Percentiles rank a stretch among this genome's conserved stretches.
phyloP scores from a whole-genome alignment of 2,797 vertebrate genomes.

The Paramormyrops hopkinsi region DNA sequence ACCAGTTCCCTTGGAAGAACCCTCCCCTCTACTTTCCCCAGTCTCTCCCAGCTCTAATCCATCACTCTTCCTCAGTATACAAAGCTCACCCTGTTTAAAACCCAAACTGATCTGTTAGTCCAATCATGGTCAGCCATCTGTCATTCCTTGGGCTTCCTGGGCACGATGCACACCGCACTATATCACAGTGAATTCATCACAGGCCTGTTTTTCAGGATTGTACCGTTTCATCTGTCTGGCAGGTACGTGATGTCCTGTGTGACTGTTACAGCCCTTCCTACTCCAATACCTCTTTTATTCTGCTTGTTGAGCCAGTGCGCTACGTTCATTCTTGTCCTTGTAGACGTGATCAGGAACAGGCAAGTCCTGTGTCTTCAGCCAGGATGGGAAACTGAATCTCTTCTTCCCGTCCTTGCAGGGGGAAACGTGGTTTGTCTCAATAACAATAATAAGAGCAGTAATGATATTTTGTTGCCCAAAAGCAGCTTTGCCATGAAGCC shows the following conservation, averaged over 20 bases:
- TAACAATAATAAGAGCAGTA: background rate
- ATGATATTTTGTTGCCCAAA: background rate
- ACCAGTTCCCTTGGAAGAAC: background rate
- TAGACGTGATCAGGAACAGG: background rate
- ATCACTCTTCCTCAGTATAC: background rate
- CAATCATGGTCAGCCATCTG: background rate
- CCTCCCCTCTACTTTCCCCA: background rate
- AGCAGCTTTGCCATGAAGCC: background rate
- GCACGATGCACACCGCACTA: background rate
- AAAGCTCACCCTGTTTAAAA: background rate
- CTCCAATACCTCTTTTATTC: background rate
- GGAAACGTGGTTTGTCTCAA: background rate
- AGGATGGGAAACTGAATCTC: background rate
- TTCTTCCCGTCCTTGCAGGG: background rate
- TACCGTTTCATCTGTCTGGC: background rate
- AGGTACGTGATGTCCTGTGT: background rate
- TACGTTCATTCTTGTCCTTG: background rate
- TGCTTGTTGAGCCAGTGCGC: background rate
- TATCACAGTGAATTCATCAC: constrained; percentile 1
- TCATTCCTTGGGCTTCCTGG: background rate
- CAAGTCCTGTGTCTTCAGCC: background rate
- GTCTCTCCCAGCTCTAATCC: background rate
- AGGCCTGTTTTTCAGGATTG: background rate
- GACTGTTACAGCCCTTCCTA: background rate
- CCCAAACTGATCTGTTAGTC: background rate